Percentiles rank a stretch among this genome's conserved stretches.
phyloP scores from a whole-genome alignment of 2,888 invertebrate genomes.

The Bombyx huttoni region DNA sequence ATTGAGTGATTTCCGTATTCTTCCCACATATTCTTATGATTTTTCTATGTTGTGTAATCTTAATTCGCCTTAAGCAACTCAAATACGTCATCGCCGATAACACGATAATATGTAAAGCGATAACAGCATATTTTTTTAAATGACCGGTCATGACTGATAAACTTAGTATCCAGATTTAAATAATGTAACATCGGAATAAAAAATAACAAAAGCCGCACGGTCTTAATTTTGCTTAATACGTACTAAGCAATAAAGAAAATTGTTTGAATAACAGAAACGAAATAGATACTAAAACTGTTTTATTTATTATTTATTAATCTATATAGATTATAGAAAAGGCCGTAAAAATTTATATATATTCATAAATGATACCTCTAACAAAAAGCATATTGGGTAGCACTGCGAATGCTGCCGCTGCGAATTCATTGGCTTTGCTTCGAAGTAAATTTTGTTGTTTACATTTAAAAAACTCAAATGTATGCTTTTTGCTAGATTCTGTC shows the following conservation, averaged over 20 bases:
- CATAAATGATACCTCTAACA: slow-evolving; percentile 21
- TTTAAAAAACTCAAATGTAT: slow-evolving; percentile 36
- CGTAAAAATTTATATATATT: too few species aligned
- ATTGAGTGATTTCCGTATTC: background rate
- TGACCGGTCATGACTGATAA: slow-evolving; percentile 4
- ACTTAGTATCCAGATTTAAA: background rate
- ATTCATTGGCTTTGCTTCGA: slow-evolving; percentile 46
- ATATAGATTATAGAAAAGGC: too few species aligned
- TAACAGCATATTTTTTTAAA: background rate
- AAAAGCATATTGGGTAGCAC: slow-evolving; percentile 43
- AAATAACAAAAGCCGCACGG: background rate
- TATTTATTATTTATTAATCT: background rate
- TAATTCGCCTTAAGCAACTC: background rate
- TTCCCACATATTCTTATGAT: background rate
- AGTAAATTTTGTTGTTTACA: slow-evolving; percentile 9
- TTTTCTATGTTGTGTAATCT: background rate
- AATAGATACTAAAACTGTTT: background rate
- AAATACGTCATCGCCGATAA: background rate
- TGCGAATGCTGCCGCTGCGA: slow-evolving; percentile 50
- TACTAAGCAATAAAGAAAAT: too few species aligned
- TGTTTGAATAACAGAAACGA: too few species aligned
- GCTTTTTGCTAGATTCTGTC: slow-evolving; percentile 54
- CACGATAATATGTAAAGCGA: background rate
- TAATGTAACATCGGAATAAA: background rate
- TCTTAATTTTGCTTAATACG: too few species aligned